These are phyloP conservation scores for Bovichtus diacanthus DNA, from an alignment of 2,797 vertebrate genomes.

Conservation along the genomic window DNA sequence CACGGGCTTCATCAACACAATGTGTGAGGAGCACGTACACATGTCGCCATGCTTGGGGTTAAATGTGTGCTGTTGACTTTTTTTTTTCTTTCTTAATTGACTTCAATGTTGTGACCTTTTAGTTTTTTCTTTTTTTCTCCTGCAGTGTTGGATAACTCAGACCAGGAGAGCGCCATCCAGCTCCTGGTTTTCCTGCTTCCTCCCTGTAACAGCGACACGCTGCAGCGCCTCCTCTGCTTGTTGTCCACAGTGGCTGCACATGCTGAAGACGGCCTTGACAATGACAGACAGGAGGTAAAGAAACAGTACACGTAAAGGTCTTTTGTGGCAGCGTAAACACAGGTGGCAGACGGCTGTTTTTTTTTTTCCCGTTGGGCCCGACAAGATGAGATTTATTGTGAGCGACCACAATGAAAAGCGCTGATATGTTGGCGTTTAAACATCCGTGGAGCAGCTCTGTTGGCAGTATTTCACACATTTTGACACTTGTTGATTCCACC, in stretches of 20 bases:
- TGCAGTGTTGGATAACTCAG: constrained; percentile 90
- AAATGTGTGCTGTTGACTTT: not conserved
- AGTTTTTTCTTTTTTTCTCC: constrained; percentile 38
- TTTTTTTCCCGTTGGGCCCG: too few relatives aligned
- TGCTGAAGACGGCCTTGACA: constrained; percentile 87
- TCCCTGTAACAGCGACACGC: constrained; percentile 96
- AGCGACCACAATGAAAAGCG: not conserved
- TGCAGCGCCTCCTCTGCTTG: constrained; percentile 93
- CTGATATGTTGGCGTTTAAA: not conserved
- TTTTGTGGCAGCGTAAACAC: not conserved
- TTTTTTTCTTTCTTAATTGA: not conserved
- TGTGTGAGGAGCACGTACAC: constrained; percentile 83
- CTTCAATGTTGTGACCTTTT: not conserved
- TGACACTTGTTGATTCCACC: not conserved
- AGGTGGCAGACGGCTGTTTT: not conserved
- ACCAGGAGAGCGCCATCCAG: constrained; percentile 90
- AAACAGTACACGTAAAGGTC: not conserved
- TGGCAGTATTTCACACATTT: not conserved
- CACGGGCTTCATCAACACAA: constrained; percentile 94
- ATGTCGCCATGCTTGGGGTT: not conserved
- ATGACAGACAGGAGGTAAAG: constrained; percentile 90
- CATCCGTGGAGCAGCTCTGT: not conserved
- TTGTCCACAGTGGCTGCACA: constrained; percentile 93
- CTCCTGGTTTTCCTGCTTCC: constrained; percentile 97
- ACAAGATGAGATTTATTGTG: not conserved